These are phyloP conservation scores for Macrotrachela quadricornifera DNA, from an alignment of 1,140 invertebrate genomes.

Conservation along the genomic window DNA sequence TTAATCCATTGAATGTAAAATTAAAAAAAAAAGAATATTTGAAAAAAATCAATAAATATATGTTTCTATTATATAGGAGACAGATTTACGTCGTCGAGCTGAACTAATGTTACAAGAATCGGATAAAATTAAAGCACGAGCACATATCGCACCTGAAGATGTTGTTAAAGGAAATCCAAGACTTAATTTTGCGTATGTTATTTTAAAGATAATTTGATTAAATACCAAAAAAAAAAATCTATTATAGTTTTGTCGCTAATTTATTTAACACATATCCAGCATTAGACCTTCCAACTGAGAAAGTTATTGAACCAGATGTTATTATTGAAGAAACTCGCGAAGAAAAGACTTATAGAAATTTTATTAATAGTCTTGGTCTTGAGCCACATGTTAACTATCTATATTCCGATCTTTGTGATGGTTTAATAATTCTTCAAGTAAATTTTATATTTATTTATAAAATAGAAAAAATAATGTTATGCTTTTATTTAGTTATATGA, in stretches of 20 bases:
- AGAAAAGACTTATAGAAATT: constrained; percentile 66
- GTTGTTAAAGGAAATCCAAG: constrained; percentile 90
- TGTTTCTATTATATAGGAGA: background rate
- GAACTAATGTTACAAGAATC: constrained; percentile 88
- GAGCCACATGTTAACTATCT: constrained; percentile 84
- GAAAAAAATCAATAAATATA: constrained; percentile 3
- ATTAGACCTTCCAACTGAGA: constrained; percentile 25
- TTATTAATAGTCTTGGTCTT: constrained; percentile 99
- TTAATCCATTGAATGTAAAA: constrained; percentile 46
- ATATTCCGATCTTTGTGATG: constrained; percentile 87
- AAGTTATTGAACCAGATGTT: constrained; percentile 10
- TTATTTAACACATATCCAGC: constrained; percentile 94
- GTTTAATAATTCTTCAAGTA: constrained; percentile 70
- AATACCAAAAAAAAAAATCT: too few relatives aligned
- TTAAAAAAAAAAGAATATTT: background rate
- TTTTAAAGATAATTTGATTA: background rate
- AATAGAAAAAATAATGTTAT: background rate
- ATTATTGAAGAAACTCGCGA: constrained; percentile 29
- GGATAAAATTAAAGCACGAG: constrained; percentile 74
- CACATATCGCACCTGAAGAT: constrained; percentile 76
- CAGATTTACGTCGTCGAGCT: constrained; percentile 37
- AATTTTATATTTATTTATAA: constrained; percentile 3
- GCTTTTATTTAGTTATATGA: constrained; percentile 55
- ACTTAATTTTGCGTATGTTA: constrained; percentile 58
- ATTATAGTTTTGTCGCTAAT: constrained; percentile 65